These are phyloP conservation scores for Panagrolaimus sp. DNA, from an alignment of 1,140 invertebrate genomes.

Conservation along the genomic window DNA sequence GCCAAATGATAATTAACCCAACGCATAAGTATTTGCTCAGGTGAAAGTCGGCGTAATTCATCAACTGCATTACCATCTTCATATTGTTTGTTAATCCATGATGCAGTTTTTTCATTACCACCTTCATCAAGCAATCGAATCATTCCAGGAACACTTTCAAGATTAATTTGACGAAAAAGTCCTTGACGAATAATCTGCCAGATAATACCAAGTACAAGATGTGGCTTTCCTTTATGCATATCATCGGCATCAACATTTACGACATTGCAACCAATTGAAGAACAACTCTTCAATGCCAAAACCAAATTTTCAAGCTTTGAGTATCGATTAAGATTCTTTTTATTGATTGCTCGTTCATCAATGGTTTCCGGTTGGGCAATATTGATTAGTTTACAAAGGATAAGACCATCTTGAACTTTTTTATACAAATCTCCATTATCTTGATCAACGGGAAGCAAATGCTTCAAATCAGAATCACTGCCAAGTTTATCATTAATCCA, in stretches of 20 bases:
- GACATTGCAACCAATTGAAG: constrained; percentile 94
- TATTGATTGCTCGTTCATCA: constrained; percentile 95
- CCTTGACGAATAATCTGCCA: constrained; percentile 97
- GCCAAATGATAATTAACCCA: constrained; percentile 98
- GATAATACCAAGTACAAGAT: constrained; percentile 86
- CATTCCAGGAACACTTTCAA: constrained; percentile 90
- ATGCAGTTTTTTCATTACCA: constrained; percentile 64
- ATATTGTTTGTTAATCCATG: no score
- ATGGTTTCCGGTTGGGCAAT: constrained; percentile 96
- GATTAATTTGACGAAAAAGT: constrained; percentile 92
- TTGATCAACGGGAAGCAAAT: constrained; percentile 80
- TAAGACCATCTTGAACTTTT: constrained; percentile 89
- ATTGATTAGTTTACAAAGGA: constrained; percentile 97
- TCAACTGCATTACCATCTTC: constrained; percentile 71
- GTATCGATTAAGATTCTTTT: constrained; percentile 81
- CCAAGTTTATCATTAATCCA: constrained; percentile 91
- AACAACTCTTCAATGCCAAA: constrained; percentile 84
- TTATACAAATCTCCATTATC: constrained; percentile 84
- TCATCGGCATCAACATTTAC: constrained; percentile 97
- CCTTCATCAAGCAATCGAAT: constrained; percentile 79
- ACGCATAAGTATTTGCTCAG: constrained; percentile 89
- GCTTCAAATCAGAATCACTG: constrained; percentile 79
- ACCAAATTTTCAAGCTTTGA: constrained; percentile 92
- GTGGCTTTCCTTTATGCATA: constrained; percentile 83
- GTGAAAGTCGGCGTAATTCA: constrained; percentile 89